Base-by-base conservation (phyloP, 2,797 vertebrate species). In the Gobionotothen gibberifrons region DNA sequence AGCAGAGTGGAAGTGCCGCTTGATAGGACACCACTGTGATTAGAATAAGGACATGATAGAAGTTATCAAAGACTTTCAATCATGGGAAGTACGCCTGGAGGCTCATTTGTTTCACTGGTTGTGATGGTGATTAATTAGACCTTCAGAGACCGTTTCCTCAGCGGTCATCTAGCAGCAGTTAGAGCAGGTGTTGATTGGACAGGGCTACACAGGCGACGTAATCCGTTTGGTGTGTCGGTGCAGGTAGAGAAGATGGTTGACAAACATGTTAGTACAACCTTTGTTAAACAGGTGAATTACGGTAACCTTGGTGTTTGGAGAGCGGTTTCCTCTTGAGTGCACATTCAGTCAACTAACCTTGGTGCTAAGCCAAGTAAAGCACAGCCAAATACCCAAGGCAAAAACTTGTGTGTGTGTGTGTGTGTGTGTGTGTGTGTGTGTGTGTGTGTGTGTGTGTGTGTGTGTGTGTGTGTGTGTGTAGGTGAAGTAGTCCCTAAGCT, bases 81-180 rank as follows among this genome's bases (percentile, higher is more conserved):
- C 63, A 46, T 32, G 59, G 68, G 46, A 65, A 82, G 70, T 65
- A 22, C 19, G 78, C 85, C 91, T 89, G 70, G 76, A 86, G 90
- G 83, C 72, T 79, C 46, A 51, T 85, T 87, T 77, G 64, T 77
- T 76, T 58, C 62, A 40, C 69, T 81, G 69, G 69, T 78, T 70
- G 81, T 81, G 78, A 53, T 68, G 63, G 74, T 76, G 82, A 90
- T 92, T 91, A 92, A 92, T 92, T 85, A 89, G 83, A 72, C 74
- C 85, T 54, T 74, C 72, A 78, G 82, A 91, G 83, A 84, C 68
- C 0, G 26, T 69, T 76, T 74, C 70, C 80, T 75, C 69, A 44
- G 79, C 16, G 40, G 59, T 68, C 77, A 83, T 87, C 79, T 68
- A 81, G 84, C 43, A 36, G 59, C 46, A 14, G 62, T 68, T 46